These are phyloP conservation scores for Hypanus sabinus DNA, from an alignment of 2,113 vertebrate genomes.

Conservation along the genomic window DNA sequence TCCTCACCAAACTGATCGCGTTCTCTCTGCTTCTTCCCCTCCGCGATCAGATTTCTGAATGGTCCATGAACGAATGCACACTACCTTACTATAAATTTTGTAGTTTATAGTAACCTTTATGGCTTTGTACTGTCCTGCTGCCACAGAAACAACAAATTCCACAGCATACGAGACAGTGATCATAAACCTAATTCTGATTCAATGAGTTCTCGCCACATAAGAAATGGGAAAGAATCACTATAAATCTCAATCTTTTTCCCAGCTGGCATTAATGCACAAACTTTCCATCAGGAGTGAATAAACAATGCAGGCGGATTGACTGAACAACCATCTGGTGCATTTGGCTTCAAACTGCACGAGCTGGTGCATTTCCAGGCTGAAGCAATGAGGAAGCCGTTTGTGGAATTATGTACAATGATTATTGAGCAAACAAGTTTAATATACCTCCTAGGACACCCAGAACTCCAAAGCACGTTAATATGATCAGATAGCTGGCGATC, in stretches of 20 bases:
- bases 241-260: neutral
- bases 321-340: neutral
- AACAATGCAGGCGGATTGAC: neutral
- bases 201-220: neutral
- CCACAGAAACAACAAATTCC: no score
- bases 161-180: no score
- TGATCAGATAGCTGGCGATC: neutral
- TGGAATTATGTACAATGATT: neutral
- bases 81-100: no score
- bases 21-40: no score
- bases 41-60: no score
- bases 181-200: no score
- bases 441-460: neutral
- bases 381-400: neutral
- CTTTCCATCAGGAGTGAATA: neutral
- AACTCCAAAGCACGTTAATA: neutral
- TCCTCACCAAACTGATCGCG: no score
- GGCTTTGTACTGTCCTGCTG: no score
- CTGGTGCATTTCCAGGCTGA: neutral
- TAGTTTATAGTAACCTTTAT: no score
- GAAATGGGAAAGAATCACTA: neutral
- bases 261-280: neutral
- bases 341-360: neutral
- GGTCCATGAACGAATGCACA: no score
- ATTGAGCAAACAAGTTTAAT: neutral